Base-by-base conservation (phyloP, 1,140 invertebrate genomes). In the Holcopasites calliopsidis region DNA sequence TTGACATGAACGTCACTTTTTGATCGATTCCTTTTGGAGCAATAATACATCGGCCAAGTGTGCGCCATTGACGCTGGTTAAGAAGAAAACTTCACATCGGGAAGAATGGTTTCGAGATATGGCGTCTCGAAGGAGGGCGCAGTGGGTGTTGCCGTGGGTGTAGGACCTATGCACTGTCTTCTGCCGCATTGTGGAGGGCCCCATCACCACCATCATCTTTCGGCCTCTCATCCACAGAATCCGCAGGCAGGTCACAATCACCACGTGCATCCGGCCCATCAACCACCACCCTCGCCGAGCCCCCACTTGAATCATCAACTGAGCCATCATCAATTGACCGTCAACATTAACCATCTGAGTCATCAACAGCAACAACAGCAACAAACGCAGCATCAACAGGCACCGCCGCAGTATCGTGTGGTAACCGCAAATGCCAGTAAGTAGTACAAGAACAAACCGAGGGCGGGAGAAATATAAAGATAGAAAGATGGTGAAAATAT, bases 21-120 rank as follows among this genome's bases (percentile, higher is more conserved):
- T 54, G 28, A 66, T 74, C 40, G 40, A 28, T 40, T 60, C 7
- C 21, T 47, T 23, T 35, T 55, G 31, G 7, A 57, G 16, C 11
- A 5, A 47, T 18, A n/a, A 4, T 49, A 49, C 50, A 38, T 75
- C 42, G 44, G 50, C 50, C 21, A 60, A 69, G 23, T 49, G 61
- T 21, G 21, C 4, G 2, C 33, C 18, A 23, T 40, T 55, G 31
- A 57, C 72, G 13, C 40, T 28, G 64, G 35, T 42, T 52, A 60
- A 52, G 33, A 50, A 69, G 54, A 49, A 69, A 57, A 60, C 64
- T 11, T 2, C 47, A 49, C 21, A 73, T 54, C 60, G 44, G 65
- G 71, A 82, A 86, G 79, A 79, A 90, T 90, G 89, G 89, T 90
- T 76, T 90, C 90, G 74, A 82, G 89, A 72, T 91, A 89, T 82